Percentiles rank a stretch among this genome's conserved stretches.
phyloP scores from a whole-genome alignment of 1,140 invertebrate genomes.

The Andricus grossulariae region DNA sequence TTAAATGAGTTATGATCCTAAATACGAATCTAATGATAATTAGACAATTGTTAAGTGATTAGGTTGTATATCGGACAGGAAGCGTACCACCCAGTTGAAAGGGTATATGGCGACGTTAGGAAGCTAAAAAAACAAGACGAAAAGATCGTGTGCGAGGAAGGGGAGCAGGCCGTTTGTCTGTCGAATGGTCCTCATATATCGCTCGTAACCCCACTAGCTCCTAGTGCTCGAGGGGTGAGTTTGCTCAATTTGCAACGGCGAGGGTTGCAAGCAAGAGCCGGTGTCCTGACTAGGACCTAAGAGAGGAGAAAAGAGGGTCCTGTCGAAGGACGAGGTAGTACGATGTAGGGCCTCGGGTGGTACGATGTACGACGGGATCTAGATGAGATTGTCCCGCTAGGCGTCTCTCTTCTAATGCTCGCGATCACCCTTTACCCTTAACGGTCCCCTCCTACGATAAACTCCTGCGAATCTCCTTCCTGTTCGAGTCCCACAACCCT shows the following conservation, averaged over 20 bases:
- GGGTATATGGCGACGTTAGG: background rate
- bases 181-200: constrained; percentile 68
- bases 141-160: constrained; percentile 40
- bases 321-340: constrained; percentile 59
- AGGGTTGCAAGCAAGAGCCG: constrained; percentile 66
- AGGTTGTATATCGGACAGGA: constrained; percentile 11
- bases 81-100: background rate
- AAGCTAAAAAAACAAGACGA: constrained; percentile 34
- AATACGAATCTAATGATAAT: background rate
- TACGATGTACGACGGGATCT: constrained; percentile 75
- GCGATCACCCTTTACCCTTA: constrained; percentile 71
- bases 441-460: constrained; percentile 69
- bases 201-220: constrained; percentile 61
- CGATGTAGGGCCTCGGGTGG: constrained; percentile 72
- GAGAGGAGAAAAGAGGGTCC: constrained; percentile 50
- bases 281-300: constrained; percentile 57
- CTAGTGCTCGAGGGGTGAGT: constrained; percentile 62
- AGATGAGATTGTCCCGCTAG: constrained; percentile 75
- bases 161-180: constrained; percentile 62
- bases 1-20: background rate
- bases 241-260: constrained; percentile 73
- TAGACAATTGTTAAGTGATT: constrained; percentile 11
- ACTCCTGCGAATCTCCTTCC: constrained; percentile 62
- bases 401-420: constrained; percentile 59
- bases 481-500: constrained; percentile 30